Percentiles rank a stretch among this genome's conserved stretches.
Evolutionary conservation across 1,140 invertebrate genomes (phyloP).

Genomic region (Oncopodura yosiiana): DNA sequence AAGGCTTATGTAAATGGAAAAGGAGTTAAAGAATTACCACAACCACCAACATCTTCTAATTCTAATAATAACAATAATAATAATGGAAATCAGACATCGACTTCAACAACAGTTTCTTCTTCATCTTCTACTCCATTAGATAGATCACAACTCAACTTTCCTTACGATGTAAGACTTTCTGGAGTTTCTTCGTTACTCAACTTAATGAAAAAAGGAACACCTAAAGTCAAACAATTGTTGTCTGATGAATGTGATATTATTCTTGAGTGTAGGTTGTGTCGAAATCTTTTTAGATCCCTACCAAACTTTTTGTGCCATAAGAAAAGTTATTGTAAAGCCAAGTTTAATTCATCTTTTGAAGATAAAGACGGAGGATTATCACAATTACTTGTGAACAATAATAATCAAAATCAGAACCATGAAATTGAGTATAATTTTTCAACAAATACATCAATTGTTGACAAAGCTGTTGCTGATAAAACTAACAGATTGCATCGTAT

Average conservation of each 20-base stretch:
- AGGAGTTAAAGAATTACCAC: not conserved
- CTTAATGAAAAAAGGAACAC: constrained; percentile 15
- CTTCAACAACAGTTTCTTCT: not conserved
- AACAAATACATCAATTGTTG: no score
- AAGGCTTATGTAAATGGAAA: not conserved
- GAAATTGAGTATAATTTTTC: no score
- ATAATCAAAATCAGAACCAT: no score
- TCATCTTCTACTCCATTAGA: constrained; percentile 3
- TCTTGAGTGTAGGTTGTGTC: constrained; percentile 73
- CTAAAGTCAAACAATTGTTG: constrained; percentile 49
- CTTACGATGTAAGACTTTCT: constrained; percentile 19
- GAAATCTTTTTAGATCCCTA: constrained; percentile 70
- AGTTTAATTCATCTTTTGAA: constrained; percentile 4
- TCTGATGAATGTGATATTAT: constrained; percentile 69
- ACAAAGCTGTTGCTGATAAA: no score
- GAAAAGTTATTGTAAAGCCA: constrained; percentile 54
- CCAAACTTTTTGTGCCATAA: constrained; percentile 77
- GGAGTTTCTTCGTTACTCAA: constrained; percentile 26
- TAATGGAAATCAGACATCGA: not conserved
- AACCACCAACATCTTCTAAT: not conserved
- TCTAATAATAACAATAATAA: not conserved
- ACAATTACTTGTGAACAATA: no score
- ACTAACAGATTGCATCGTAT: not conserved
- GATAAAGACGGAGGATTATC: not conserved
- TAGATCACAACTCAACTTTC: constrained; percentile 19